A percentile compares a stretch with the other conserved stretches of the same genome.
These are phyloP conservation scores for Mesocentrotus franciscanus DNA, from an alignment of 53 echinoderm and acorn worm genomes.

Conservation along the genomic window DNA sequence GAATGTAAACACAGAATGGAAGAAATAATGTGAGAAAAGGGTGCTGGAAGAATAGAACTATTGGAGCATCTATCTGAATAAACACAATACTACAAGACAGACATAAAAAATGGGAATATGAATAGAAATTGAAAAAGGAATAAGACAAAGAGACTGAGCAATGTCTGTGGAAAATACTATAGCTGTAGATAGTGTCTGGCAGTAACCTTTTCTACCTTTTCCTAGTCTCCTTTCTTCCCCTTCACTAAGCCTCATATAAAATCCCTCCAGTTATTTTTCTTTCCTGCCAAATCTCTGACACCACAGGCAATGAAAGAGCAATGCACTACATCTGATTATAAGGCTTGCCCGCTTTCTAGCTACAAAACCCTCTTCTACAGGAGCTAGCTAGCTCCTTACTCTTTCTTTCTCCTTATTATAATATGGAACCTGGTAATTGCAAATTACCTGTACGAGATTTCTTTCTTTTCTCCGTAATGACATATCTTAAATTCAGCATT, in stretches of 20 bases:
- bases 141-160: background rate
- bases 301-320: slow-evolving; percentile 40
- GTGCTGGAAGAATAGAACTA: background rate
- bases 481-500: no score
- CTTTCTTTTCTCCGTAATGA: background rate
- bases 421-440: background rate
- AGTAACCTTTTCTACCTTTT: slow-evolving; percentile 55
- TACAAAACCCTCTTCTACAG: slow-evolving; percentile 15
- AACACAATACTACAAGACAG: background rate
- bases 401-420: slow-evolving; percentile 21
- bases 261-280: slow-evolving; percentile 57
- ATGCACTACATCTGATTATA: slow-evolving; percentile 60
- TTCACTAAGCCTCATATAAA: slow-evolving; percentile 49
- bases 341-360: background rate
- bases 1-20: background rate
- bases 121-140: background rate
- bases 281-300: slow-evolving; percentile 52
- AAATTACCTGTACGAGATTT: background rate
- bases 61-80: background rate
- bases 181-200: slow-evolving; percentile 23
- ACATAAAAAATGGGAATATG: background rate
- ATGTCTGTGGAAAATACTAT: background rate
- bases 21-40: background rate
- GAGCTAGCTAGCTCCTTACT: background rate
- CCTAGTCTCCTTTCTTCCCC: slow-evolving; percentile 52